These are phyloP conservation scores for Mormyrus lacerda DNA, from an alignment of 2,113 vertebrate genomes.

Conservation along the genomic window DNA sequence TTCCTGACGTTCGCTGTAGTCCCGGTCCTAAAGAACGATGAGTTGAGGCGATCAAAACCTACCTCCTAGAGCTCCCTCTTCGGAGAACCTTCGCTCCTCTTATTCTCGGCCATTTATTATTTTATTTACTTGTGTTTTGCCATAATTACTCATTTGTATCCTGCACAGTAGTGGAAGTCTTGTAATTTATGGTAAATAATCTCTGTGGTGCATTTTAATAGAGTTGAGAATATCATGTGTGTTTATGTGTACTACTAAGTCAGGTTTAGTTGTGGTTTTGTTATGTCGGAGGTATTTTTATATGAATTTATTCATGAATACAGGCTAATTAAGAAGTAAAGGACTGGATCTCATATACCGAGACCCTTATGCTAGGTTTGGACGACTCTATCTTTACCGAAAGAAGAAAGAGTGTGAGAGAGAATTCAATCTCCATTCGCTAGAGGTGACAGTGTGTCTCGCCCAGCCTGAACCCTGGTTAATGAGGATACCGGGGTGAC, in stretches of 20 bases:
- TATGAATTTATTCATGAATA: not conserved
- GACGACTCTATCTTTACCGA: not conserved
- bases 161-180: not conserved
- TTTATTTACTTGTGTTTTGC: slow-evolving; percentile 7
- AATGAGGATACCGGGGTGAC: not conserved
- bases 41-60: not conserved
- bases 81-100: not conserved
- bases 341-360: not conserved
- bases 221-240: not conserved
- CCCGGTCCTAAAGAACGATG: not conserved
- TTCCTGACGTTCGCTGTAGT: not conserved
- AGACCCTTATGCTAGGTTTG: not conserved
- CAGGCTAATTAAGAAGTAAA: not conserved
- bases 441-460: not conserved
- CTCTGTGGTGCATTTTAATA: not conserved
- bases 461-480: not conserved
- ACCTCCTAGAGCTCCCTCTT: not conserved
- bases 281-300: not conserved
- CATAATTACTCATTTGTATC: not conserved
- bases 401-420: not conserved
- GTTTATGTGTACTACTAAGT: not conserved
- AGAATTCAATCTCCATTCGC: not conserved
- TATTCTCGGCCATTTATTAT: not conserved
- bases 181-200: slow-evolving; percentile 1
- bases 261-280: not conserved